Conservation (phyloP, 2,888 invertebrate genomes). For the Lithosia quadra region DNA sequence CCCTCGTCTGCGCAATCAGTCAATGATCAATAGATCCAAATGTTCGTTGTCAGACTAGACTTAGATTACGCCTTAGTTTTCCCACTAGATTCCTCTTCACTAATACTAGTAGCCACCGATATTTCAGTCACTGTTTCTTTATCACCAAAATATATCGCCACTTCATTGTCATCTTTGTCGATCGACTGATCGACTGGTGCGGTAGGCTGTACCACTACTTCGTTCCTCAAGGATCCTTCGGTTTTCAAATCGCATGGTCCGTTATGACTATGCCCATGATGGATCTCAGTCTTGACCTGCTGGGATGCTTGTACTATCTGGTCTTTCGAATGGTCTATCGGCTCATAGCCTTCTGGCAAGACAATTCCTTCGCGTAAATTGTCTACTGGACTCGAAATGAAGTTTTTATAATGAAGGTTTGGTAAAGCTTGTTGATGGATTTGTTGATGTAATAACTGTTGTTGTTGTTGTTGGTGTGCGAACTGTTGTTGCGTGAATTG, state of each 20-base stretch:
- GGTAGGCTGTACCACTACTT: slow-evolving; percentile 76
- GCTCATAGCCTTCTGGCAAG: slow-evolving; percentile 79
- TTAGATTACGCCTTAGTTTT: slow-evolving; percentile 64
- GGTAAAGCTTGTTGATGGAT: slow-evolving; percentile 41
- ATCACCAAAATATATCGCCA: slow-evolving; percentile 86
- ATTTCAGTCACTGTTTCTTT: slow-evolving; percentile 79
- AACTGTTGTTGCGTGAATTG: slow-evolving; percentile 22
- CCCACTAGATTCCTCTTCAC: slow-evolving; percentile 73
- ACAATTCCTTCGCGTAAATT: slow-evolving; percentile 66
- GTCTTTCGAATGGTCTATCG: slow-evolving; percentile 73
- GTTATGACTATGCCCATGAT: slow-evolving; percentile 59
- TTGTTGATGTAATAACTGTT: slow-evolving; percentile 11
- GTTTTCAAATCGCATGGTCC: slow-evolving; percentile 77
- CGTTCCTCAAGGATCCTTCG: slow-evolving; percentile 78
- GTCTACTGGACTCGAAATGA: slow-evolving; percentile 39
- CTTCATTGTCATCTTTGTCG: slow-evolving; percentile 86
- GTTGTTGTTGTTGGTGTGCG: slow-evolving; percentile 20
- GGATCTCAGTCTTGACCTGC: slow-evolving; percentile 53
- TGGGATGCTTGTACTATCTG: slow-evolving; percentile 67
- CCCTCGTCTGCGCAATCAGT: no score
- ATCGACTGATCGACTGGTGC: slow-evolving; percentile 64
- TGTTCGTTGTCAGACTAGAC: slow-evolving; percentile 60
- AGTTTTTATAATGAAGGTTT: slow-evolving; percentile 30
- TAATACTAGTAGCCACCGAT: slow-evolving; percentile 81
- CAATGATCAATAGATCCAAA: slow-evolving; percentile 16